Evolutionary conservation across 2,888 invertebrate genomes (phyloP), one percentile per base, ranked within the genome.

Genomic region (Clistopyga incitator): DNA sequence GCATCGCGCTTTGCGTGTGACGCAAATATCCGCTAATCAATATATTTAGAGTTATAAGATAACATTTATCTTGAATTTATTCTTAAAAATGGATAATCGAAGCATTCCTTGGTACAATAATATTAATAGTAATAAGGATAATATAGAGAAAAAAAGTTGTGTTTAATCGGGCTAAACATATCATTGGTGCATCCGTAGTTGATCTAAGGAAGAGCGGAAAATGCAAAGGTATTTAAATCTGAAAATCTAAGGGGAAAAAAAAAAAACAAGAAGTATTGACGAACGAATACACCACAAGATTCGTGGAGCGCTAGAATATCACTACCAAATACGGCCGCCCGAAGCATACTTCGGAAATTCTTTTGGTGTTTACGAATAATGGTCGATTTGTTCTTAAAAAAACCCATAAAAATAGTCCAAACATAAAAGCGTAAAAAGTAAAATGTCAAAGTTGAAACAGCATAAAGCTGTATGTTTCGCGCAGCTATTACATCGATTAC

Each of bases 1-100:
- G 23, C n/a, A 59, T 67, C 71, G 47, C 68, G 59, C 52, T 11
- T 50, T n/a, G 23, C 13, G 42, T 80, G 52, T 50, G 34, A 61
- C 65, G 65, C 42, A 45, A 71, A 59, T 71, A 71, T 56, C 25
- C 18, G 45, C 25, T 59, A 59, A 72, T 72, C 25, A 23, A n/a
- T 59, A 59, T 56, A 56, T 42, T 72, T 59, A 45, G 45, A 72
- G 59, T 45, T 45, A 42, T 47, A 79, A 83, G 83, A 83, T 79
- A 79, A 52, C 11, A 52, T 52, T 67, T 79, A 77, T 61, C 83
- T 83, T 79, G 59, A 72, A 72, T 74, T 25, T 11, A 50, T 68
- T 38, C 1, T 25, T 38, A 68, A 34, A 52, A 64, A 64, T 59
- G 45, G 54, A 71, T 75, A 65, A 68, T 52, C 68, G 59, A 72